Evolutionary conservation across 2,797 vertebrate species (phyloP), one percentile per base, ranked within the genome.

Genomic region (Morus bassanus): DNA sequence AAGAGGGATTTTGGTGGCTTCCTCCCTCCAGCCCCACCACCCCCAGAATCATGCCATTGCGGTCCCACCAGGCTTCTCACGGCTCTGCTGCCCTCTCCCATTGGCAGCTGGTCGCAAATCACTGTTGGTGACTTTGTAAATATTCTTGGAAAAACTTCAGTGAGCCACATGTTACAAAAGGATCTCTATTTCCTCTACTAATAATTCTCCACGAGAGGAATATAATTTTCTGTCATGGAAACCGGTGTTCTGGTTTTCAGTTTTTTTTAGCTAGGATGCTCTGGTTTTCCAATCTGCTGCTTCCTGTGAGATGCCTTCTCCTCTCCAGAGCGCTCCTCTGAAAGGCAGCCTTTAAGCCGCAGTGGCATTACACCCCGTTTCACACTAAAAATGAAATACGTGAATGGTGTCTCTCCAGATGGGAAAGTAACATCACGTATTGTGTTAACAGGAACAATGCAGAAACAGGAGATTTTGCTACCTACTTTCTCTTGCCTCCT

Each of bases 281-380:
- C 89, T 95, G 93, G 25, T 96, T 95, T 92, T 93, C 76, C 73
- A 84, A 77, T 94, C 80, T 75, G 46, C 65, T 7, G 27, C 41
- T 91, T 94, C 82, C 85, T 89, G 60, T 83, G 81, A 93, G 89
- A 74, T 83, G 65, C n/a, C 11, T 41, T 88, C 75, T 93, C 16
- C 41, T 57, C 80, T 85, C 63, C 0, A 0, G 86, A 75, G 65
- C 6, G 1, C 35, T 70, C 39, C 27, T 74, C 60, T 80, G 51
- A 81, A 65, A 91, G 77, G 39, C 56, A 91, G 70, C 56, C 63
- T 82, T 69, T 46, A 87, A 93, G 87, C 46, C 2, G 0, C 37
- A 7, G 43, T 1, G 11, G 57, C 75, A 70, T 16, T 13, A 74
- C 51, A 81, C 19, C 57, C 78, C 3, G 3, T 56, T 56, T 54